These are phyloP conservation scores for Terrapene triunguis DNA, from an alignment of 2,113 vertebrate species.

Conservation along the genomic window DNA sequence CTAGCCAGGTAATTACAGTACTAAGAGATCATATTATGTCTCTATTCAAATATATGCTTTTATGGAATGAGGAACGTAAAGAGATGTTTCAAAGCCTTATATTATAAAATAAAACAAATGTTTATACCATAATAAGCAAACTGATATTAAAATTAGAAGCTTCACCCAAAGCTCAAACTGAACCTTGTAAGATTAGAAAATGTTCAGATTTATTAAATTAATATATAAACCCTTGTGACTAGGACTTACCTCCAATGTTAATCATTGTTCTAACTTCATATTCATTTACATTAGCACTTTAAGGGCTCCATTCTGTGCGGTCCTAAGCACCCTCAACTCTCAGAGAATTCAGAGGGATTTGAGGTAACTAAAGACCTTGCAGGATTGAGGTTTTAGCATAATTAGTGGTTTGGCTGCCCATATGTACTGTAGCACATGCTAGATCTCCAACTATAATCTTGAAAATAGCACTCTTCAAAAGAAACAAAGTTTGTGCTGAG, in stretches of 20 bases:
- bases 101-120: constrained; percentile 58
- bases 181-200: neutral
- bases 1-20: neutral
- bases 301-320: neutral
- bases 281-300: neutral
- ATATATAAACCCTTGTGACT: neutral
- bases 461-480: neutral
- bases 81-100: neutral
- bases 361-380: neutral
- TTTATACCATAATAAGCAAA: constrained; percentile 66
- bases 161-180: constrained; percentile 15
- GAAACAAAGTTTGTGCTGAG: constrained; percentile 15
- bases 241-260: neutral
- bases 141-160: constrained; percentile 52
- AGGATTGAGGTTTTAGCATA: neutral
- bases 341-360: neutral
- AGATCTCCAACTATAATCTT: neutral
- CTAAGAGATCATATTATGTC: neutral
- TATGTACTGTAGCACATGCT: neutral
- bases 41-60: neutral
- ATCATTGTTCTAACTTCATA: neutral
- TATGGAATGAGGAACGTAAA: neutral
- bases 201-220: neutral
- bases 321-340: neutral
- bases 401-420: neutral